Conservation (phyloP, 2,888 invertebrate genomes). For the Malacosoma neustria region DNA sequence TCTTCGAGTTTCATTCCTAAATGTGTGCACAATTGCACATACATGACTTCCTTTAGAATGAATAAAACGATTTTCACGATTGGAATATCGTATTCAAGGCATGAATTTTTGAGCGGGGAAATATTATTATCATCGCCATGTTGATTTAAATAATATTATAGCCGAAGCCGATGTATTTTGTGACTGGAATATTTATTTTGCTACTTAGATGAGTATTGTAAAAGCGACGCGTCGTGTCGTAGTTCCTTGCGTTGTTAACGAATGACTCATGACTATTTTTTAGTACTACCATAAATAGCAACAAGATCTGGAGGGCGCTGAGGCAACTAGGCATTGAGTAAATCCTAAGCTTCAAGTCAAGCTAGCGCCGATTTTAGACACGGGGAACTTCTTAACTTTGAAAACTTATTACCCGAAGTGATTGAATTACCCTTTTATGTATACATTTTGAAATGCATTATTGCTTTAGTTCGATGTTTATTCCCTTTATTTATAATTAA, state of each 20-base stretch:
- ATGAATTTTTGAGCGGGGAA: not conserved
- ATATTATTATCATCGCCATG: conserved; percentile 9
- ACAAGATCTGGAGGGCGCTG: conserved; percentile 38
- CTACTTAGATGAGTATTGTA: conserved; percentile 33
- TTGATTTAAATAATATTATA: conserved; percentile 23
- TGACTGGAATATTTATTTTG: conserved; percentile 32
- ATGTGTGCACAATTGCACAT: too few species aligned
- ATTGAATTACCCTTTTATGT: too few species aligned
- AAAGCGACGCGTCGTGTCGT: conserved; percentile 29
- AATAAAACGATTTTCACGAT: too few species aligned
- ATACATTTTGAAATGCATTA: too few species aligned
- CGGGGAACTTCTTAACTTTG: too few species aligned
- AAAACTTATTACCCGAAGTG: too few species aligned
- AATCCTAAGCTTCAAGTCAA: too few species aligned
- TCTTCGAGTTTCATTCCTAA: too few species aligned
- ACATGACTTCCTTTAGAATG: too few species aligned
- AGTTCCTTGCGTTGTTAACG: conserved; percentile 26
- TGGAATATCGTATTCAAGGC: not conserved
- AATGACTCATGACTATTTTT: conserved; percentile 48
- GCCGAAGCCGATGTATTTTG: conserved; percentile 20
- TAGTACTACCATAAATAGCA: conserved; percentile 49
- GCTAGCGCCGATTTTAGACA: conserved; percentile 32
- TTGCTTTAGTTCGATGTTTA: too few species aligned
- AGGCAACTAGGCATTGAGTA: conserved; percentile 29
- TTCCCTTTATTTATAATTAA: too few species aligned